A percentile compares a stretch with the other conserved stretches of the same genome.
Conservation (phyloP, 2,797 vertebrate genomes). For the Chrosomus eos region DNA sequence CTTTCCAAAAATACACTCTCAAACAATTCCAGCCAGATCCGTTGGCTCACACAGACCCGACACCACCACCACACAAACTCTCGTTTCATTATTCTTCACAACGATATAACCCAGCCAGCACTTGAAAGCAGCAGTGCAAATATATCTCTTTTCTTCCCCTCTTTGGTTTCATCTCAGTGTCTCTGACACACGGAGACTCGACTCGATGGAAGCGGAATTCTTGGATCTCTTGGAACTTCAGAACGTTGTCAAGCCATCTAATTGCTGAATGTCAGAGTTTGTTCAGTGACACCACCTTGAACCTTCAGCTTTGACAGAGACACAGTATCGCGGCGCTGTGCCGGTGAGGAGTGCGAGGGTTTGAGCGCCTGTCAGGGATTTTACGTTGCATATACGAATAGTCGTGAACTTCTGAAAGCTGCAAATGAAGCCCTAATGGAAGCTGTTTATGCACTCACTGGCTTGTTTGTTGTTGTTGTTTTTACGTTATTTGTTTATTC, state of each 20-base stretch:
- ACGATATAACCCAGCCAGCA: slow-evolving; percentile 48
- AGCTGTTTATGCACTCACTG: slow-evolving; percentile 35
- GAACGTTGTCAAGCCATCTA: slow-evolving; percentile 56
- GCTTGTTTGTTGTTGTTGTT: slow-evolving; percentile 37
- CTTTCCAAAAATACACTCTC: slow-evolving; percentile 68
- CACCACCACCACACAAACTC: slow-evolving; percentile 46
- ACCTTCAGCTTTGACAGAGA: slow-evolving; percentile 54
- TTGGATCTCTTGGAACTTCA: slow-evolving; percentile 59
- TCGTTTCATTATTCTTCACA: slow-evolving; percentile 42
- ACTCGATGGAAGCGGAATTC: slow-evolving; percentile 50
- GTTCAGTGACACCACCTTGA: slow-evolving; percentile 62
- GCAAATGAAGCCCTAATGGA: slow-evolving; percentile 50
- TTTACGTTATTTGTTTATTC: neutral
- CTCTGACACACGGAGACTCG: slow-evolving; percentile 54
- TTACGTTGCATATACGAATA: slow-evolving; percentile 23
- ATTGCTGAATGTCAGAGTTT: slow-evolving; percentile 58
- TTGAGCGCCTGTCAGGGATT: slow-evolving; percentile 41
- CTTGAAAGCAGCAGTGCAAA: slow-evolving; percentile 57
- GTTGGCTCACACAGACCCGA: slow-evolving; percentile 35
- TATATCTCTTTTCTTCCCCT: slow-evolving; percentile 19
- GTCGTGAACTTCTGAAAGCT: slow-evolving; percentile 27
- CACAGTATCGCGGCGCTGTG: neutral
- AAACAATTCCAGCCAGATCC: slow-evolving; percentile 56
- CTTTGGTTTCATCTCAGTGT: slow-evolving; percentile 50
- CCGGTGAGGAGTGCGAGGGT: slow-evolving; percentile 11